These are phyloP conservation scores for Ophioderma brevispina DNA, from an alignment of 35 echinoderm and acorn worm species.

Conservation along the genomic window DNA sequence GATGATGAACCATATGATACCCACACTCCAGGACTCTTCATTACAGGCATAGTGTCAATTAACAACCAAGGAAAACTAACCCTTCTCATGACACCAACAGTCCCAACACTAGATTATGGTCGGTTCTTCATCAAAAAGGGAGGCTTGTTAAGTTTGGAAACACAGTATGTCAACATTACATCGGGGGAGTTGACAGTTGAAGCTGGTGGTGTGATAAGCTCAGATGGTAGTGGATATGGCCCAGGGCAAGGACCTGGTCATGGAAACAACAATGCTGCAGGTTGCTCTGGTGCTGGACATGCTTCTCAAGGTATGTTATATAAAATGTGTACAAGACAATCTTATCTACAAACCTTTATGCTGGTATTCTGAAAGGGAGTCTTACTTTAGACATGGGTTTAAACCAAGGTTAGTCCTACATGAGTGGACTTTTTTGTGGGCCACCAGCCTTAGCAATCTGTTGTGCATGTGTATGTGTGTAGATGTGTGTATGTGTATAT, in stretches of 20 bases:
- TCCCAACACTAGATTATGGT: conserved; percentile 61
- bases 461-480: too few relatives aligned
- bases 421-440: too few relatives aligned
- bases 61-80: conserved; percentile 67
- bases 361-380: too few relatives aligned
- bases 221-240: conserved; percentile 52
- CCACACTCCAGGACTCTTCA: conserved; percentile 35
- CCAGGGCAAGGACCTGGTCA: conserved; percentile 51
- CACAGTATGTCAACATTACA: conserved; percentile 42
- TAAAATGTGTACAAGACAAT: too few relatives aligned
- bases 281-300: conserved; percentile 69
- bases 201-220: conserved; percentile 34
- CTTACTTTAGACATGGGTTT: too few relatives aligned
- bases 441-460: too few relatives aligned
- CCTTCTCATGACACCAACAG: conserved; percentile 13
- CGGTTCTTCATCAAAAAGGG: conserved; percentile 65
- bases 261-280: neutral
- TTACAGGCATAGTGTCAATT: conserved; percentile 34
- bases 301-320: conserved; percentile 60
- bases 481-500: too few relatives aligned
- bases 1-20: conserved; percentile 65
- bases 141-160: conserved; percentile 40
- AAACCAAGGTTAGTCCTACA: too few relatives aligned
- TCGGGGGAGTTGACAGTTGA: conserved; percentile 60
- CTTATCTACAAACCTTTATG: too few relatives aligned